Base-by-base conservation (phyloP, 2,113 vertebrate genomes). In the Neodon shergylaensis region DNA sequence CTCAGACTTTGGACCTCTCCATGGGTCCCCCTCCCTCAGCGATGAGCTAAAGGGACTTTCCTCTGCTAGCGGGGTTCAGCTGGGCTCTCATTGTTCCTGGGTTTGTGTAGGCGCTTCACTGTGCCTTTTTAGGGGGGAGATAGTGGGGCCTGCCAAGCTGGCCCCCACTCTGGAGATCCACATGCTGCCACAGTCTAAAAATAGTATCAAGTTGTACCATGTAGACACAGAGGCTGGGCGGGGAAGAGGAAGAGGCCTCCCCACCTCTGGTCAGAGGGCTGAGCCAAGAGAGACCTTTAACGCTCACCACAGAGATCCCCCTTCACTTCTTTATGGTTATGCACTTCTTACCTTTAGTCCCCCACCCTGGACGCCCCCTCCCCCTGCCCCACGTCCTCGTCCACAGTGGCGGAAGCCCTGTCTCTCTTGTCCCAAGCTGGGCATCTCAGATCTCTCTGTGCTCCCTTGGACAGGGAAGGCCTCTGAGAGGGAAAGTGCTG, bases 191-290 rank as follows among this genome's bases (percentile, higher is more conserved):
- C 7, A 88, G 88, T 42, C 24, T 9, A 16, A 16, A 17, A 13
- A 33, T 31, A 65, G 13, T 16, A 68, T 26, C 49, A 36, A 36
- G n/a, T 49, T 4, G 7, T 16, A 33, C 54, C n/a, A 24, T 49
- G 52, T 74, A 78, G 52, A 82, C n/a, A 7, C 0, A 52, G 39
- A 28, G n/a, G 33, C 22, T 3, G 19, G 47, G 44, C 9, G 39
- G 44, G 19, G 77, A 95, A 94, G 61, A 90, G 90, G 96, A 95
- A 96, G 78, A 92, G 47, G 76, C 58, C 87, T 76, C 13, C 47
- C 44, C 49, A 68, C 90, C 73, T 54, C 93, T 73, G 88, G 66
- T 61, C 77, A 52, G 16, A 94, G 49, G 58, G 84, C 58, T 42
- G 49, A 79, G 85, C 58, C 44, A 52, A 58, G 66, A 74, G 31